Conservation (phyloP, 2,113 vertebrate genomes). For the Datnioides undecimradiatus region DNA sequence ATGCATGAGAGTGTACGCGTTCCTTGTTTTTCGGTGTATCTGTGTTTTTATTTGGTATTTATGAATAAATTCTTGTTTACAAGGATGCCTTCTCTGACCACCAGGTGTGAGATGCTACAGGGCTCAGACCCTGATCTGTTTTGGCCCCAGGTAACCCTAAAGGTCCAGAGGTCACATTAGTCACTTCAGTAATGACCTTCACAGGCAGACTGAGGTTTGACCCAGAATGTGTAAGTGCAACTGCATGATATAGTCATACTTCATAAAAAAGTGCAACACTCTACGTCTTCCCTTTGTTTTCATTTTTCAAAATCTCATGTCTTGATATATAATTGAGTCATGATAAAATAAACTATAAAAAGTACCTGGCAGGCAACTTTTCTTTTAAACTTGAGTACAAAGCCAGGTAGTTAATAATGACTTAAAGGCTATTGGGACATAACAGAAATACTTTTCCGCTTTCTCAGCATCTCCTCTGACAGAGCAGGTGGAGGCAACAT, state of each 20-base stretch:
- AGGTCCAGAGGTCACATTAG: conserved; percentile 61
- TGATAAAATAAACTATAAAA: background rate
- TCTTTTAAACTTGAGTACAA: background rate
- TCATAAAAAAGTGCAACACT: background rate
- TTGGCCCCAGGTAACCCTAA: conserved; percentile 53
- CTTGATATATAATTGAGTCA: background rate
- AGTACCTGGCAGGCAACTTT: background rate
- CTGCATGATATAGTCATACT: background rate
- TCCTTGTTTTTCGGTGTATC: background rate
- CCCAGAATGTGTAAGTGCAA: background rate
- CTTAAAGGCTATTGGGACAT: conserved; percentile 1
- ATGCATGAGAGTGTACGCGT: background rate
- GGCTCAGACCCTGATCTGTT: conserved; percentile 41
- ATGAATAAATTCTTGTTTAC: conserved; percentile 21
- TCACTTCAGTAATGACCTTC: conserved; percentile 63
- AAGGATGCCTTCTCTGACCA: background rate
- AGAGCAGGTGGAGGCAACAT: conserved; percentile 51
- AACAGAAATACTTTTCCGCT: conserved; percentile 20
- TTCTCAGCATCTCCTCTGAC: conserved; percentile 13
- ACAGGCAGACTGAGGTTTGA: conserved; percentile 42
- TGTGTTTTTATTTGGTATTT: conserved; percentile 22
- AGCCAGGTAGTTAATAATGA: background rate
- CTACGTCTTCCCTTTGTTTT: background rate
- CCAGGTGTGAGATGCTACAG: conserved; percentile 48
- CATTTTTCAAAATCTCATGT: background rate